Conservation (phyloP, 2,113 vertebrate species). For the Chaetura pelagica region DNA sequence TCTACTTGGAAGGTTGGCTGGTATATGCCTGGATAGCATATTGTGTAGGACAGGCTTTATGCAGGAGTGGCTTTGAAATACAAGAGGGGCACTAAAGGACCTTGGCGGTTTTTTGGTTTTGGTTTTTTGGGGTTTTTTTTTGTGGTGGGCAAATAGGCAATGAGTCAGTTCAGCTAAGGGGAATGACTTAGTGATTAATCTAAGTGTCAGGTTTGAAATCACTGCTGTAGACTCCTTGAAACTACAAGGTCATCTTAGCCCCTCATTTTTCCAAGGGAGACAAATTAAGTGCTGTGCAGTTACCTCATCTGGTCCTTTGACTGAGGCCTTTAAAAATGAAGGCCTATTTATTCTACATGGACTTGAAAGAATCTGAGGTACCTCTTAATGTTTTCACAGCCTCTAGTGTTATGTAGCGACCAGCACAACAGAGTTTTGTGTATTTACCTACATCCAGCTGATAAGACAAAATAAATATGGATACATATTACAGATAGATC, state of each 20-base stretch:
- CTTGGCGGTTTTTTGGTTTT: background rate
- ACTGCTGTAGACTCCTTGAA: constrained; percentile 62
- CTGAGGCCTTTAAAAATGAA: constrained; percentile 29
- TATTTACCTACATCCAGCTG: background rate
- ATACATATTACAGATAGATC: background rate
- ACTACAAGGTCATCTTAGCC: constrained; percentile 61
- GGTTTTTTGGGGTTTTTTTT: too few relatives aligned
- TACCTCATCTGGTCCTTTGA: constrained; percentile 27
- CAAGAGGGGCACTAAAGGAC: background rate
- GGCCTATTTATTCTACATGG: background rate
- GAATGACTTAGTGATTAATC: constrained; percentile 65
- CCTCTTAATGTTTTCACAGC: background rate
- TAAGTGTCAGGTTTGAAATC: constrained; percentile 58
- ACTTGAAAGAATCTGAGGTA: constrained; percentile 4
- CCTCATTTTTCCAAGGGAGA: constrained; percentile 43
- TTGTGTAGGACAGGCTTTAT: background rate
- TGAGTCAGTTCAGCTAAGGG: constrained; percentile 48
- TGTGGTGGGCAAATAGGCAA: constrained; percentile 50
- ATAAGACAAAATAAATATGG: background rate
- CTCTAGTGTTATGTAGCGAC: background rate
- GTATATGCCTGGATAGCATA: background rate
- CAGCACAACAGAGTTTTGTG: background rate
- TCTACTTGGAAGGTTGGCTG: background rate
- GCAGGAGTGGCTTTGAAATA: constrained; percentile 4
- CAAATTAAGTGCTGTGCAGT: constrained; percentile 46